A percentile compares a stretch with the other conserved stretches of the same genome.
Conservation (phyloP, 2,113 vertebrate species). For the Toxotes jaculatrix region DNA sequence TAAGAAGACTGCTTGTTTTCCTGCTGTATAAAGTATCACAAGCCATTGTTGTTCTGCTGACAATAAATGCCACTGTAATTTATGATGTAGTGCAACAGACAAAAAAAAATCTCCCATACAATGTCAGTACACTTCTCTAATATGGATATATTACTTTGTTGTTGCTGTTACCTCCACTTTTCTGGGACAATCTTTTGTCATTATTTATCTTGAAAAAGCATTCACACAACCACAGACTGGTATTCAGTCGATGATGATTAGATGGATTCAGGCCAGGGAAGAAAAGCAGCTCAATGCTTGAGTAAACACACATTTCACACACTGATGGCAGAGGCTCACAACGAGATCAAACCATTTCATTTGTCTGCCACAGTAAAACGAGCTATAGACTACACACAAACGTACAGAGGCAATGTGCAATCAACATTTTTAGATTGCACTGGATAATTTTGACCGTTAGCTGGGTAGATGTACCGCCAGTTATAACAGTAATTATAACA, state of each 20-base stretch:
- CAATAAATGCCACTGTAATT: conserved; percentile 13
- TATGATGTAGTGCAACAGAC: not conserved
- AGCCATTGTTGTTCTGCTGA: not conserved
- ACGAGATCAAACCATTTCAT: conserved; percentile 30
- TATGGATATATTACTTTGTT: not conserved
- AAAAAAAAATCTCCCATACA: not conserved
- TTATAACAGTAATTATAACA: conserved; percentile 3
- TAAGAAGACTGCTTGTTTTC: not conserved
- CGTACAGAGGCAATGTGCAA: not conserved
- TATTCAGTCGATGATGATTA: conserved; percentile 22
- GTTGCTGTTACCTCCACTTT: conserved; percentile 18
- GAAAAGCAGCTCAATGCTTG: conserved; percentile 48
- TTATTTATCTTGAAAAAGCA: conserved; percentile 2
- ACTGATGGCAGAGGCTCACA: conserved; percentile 9
- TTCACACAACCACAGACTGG: conserved; percentile 6
- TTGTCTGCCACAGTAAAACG: not conserved
- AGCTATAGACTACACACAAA: not conserved
- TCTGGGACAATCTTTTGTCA: not conserved
- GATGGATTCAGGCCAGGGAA: conserved; percentile 25
- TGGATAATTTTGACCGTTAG: not conserved
- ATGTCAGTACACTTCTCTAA: not conserved
- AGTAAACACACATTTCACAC: conserved; percentile 57
- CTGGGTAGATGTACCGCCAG: not conserved
- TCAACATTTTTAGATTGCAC: not conserved
- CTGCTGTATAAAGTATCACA: not conserved